Conservation (phyloP, 53 echinoderm and acorn worm species). For the Luidia sarsii region DNA sequence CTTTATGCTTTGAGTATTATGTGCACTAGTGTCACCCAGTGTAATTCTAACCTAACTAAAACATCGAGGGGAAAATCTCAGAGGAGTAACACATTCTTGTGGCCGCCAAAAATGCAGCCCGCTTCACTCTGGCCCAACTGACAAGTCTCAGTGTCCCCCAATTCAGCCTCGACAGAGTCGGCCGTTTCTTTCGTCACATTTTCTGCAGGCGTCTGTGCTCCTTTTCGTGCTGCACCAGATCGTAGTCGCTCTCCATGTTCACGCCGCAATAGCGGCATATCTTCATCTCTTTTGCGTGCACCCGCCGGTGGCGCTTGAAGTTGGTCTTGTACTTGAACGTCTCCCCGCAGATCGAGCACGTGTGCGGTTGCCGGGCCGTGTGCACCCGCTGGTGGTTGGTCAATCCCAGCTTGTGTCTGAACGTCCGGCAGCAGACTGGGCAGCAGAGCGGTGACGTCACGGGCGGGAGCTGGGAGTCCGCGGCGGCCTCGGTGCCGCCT, state of each 20-base stretch:
- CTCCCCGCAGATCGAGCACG: conserved; percentile 74
- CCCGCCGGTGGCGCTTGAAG: conserved; percentile 72
- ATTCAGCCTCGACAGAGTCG: too few species aligned
- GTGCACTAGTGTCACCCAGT: too few species aligned
- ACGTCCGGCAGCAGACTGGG: conserved; percentile 59
- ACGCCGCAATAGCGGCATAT: conserved; percentile 79
- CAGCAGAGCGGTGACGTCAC: conserved; percentile 35
- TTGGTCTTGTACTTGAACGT: conserved; percentile 84
- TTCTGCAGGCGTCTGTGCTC: conserved; percentile 66
- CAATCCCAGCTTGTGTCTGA: conserved; percentile 81
- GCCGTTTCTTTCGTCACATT: too few species aligned
- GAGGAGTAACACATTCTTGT: too few species aligned
- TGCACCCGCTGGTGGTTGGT: conserved; percentile 91
- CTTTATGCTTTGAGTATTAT: too few species aligned
- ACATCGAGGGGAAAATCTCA: too few species aligned
- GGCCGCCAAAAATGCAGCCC: too few species aligned
- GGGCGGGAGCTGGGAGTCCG: not conserved
- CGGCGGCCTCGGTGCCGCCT: not conserved
- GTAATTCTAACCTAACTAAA: too few species aligned
- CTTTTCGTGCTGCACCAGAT: conserved; percentile 90
- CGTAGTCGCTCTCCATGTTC: conserved; percentile 78
- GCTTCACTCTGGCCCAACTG: too few species aligned
- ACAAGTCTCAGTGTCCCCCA: too few species aligned
- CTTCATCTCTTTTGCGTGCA: conserved; percentile 76
- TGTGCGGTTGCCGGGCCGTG: conserved; percentile 55